These are phyloP conservation scores for Himalopsyche phryganea DNA, from an alignment of 1,140 invertebrate species.

Conservation along the genomic window DNA sequence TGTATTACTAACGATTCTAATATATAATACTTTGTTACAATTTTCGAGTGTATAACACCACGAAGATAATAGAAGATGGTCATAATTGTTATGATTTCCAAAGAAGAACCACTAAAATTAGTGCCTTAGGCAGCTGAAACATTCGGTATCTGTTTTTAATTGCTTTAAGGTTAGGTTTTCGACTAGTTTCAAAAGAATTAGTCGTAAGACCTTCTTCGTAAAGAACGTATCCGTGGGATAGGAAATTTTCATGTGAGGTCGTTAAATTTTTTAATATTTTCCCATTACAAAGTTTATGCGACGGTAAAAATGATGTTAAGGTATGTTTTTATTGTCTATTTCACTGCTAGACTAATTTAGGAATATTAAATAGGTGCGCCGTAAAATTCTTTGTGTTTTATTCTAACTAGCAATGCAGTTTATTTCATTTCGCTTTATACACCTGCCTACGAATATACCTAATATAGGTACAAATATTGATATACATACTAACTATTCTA, in stretches of 20 bases:
- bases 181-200: background rate
- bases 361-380: background rate
- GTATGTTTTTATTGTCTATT: slow-evolving; percentile 1
- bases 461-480: background rate
- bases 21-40: too few relatives aligned
- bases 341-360: background rate
- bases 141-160: background rate
- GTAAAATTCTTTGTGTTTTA: background rate
- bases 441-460: background rate
- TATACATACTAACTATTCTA: too few relatives aligned
- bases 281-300: background rate
- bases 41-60: too few relatives aligned
- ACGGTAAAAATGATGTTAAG: background rate
- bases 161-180: background rate
- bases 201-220: background rate
- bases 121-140: too few relatives aligned
- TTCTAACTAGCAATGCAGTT: background rate
- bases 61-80: too few relatives aligned
- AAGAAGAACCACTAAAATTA: too few relatives aligned
- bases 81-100: too few relatives aligned
- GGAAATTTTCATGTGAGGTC: too few relatives aligned
- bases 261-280: too few relatives aligned
- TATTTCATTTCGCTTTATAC: too few relatives aligned
- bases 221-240: background rate
- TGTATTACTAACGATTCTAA: too few relatives aligned